These are phyloP conservation scores for Pelosia muscerda DNA, from an alignment of 2,888 invertebrate species.

Conservation along the genomic window DNA sequence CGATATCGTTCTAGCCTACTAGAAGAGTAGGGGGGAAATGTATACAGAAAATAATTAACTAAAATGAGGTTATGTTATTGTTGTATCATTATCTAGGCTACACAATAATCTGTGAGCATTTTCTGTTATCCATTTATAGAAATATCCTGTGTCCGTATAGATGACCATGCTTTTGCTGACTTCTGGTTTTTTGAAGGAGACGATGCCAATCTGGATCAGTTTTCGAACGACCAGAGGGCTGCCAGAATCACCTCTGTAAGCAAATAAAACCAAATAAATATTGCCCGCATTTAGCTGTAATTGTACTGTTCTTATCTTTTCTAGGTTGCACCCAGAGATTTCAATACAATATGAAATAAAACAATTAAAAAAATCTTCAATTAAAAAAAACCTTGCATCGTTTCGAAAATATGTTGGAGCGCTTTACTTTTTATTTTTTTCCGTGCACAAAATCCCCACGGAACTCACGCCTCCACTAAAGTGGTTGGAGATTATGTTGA, in stretches of 20 bases:
- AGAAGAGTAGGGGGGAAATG: too few relatives aligned
- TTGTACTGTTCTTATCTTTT: too few relatives aligned
- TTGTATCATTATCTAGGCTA: neutral
- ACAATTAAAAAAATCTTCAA: too few relatives aligned
- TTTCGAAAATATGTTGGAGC: too few relatives aligned
- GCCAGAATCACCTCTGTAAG: constrained; percentile 22
- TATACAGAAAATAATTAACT: neutral
- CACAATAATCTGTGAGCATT: constrained; percentile 1
- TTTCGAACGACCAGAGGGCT: constrained; percentile 22
- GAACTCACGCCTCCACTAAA: too few relatives aligned
- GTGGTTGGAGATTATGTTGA: too few relatives aligned
- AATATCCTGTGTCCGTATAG: constrained; percentile 17
- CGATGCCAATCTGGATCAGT: constrained; percentile 21
- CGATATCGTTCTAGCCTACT: too few relatives aligned
- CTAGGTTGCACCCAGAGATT: too few relatives aligned
- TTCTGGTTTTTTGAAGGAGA: constrained; percentile 13
- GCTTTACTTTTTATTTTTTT: too few relatives aligned
- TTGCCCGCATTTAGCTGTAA: neutral
- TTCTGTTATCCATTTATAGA: constrained; percentile 15
- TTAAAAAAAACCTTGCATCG: too few relatives aligned
- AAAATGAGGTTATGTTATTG: neutral
- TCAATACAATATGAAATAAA: too few relatives aligned
- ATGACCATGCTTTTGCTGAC: constrained; percentile 5
- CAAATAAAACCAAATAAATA: neutral
- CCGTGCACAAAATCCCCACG: too few relatives aligned